These are phyloP conservation scores for Cephus sareptanus DNA, from an alignment of 2,888 invertebrate species.

Conservation along the genomic window DNA sequence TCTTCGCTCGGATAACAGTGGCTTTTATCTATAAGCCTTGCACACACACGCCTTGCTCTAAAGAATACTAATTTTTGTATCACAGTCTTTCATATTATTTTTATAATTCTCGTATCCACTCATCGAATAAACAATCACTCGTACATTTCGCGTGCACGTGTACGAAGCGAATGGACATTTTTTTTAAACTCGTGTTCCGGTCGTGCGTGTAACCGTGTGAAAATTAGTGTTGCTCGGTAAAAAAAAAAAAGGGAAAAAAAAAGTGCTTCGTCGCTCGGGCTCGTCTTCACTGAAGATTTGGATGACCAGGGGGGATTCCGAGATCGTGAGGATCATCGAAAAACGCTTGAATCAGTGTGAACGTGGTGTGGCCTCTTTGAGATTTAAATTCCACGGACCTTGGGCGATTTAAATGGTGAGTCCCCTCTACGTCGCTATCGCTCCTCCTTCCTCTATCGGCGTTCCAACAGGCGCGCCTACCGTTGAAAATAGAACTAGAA, in stretches of 20 bases:
- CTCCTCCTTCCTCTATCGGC: conserved; percentile 4
- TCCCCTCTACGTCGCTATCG: conserved; percentile 11
- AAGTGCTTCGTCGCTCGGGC: background rate
- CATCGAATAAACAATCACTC: background rate
- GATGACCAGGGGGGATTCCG: background rate
- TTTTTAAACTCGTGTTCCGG: background rate
- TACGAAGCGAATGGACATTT: background rate
- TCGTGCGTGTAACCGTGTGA: background rate
- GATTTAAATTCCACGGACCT: conserved; percentile 54
- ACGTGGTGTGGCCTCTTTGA: conserved; percentile 26
- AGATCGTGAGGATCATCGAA: background rate
- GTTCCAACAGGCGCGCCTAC: background rate
- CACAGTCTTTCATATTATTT: background rate
- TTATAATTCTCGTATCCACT: background rate
- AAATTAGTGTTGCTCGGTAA: background rate
- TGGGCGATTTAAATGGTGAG: conserved; percentile 60
- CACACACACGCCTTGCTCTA: background rate
- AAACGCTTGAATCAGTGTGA: background rate
- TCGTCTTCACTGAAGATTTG: background rate
- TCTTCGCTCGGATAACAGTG: background rate
- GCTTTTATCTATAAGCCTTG: background rate
- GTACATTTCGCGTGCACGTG: background rate
- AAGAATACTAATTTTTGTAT: background rate
- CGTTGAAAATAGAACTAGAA: conserved; percentile 24
- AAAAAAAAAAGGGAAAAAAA: too few relatives aligned